Conservation (phyloP, 1,140 invertebrate species). For the Arion vulgaris region DNA sequence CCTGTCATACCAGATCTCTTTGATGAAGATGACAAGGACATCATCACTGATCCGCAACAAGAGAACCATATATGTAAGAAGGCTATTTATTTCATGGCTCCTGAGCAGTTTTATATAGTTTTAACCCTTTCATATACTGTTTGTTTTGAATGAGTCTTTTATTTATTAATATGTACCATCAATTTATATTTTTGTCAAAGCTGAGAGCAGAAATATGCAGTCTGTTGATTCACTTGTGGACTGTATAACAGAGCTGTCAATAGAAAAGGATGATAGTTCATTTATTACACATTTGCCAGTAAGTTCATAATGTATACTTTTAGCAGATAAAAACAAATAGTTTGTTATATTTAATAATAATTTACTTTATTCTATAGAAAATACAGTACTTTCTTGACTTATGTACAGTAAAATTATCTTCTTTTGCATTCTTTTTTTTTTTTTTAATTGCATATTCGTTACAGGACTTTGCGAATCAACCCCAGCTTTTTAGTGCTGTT, state of each 20-base stretch:
- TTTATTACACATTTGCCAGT: constrained; percentile 12
- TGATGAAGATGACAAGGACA: constrained; percentile 2
- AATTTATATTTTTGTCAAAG: background rate
- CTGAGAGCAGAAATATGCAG: background rate
- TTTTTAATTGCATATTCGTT: no score
- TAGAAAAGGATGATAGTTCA: background rate
- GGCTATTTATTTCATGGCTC: background rate
- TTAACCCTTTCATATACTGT: no score
- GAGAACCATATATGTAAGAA: background rate
- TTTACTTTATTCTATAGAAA: no score
- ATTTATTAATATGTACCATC: background rate
- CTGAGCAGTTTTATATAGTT: background rate
- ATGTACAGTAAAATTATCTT: no score
- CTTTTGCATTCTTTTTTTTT: no score
- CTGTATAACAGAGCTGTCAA: background rate
- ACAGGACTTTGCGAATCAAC: no score
- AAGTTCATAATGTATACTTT: background rate
- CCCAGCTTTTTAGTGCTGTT: no score
- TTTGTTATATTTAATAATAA: no score
- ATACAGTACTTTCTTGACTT: no score
- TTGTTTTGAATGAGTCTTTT: no score
- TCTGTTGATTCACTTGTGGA: background rate
- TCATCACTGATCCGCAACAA: background rate
- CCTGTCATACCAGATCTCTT: background rate
- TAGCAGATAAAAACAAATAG: no score